Evolutionary conservation across 2,888 invertebrate species (phyloP).

Genomic region (Elysia crispata): DNA sequence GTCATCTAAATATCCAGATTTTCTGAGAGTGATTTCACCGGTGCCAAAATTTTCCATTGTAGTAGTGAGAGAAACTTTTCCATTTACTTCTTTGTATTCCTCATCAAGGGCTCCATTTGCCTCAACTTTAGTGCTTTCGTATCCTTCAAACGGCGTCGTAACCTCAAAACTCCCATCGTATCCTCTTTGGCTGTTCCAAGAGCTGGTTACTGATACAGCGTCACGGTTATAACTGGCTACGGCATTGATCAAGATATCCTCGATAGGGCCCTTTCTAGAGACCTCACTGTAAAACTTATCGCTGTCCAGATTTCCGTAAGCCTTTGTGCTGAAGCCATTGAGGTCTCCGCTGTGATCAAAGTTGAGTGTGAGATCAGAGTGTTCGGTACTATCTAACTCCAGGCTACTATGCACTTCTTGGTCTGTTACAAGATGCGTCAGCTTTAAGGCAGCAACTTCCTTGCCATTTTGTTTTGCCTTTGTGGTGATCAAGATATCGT

Average conservation of each 20-base stretch:
- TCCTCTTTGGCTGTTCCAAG: neutral
- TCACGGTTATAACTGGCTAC: neutral
- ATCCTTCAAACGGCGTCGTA: constrained; percentile 24
- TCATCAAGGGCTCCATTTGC: neutral
- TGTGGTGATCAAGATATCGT: constrained; percentile 6
- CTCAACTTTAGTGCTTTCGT: neutral
- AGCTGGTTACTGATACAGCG: constrained; percentile 3
- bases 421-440: neutral
- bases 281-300: constrained; percentile 22
- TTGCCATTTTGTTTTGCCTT: neutral
- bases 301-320: neutral
- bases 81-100: neutral
- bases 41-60: constrained; percentile 22
- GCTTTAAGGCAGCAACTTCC: neutral
- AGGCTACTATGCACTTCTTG: neutral
- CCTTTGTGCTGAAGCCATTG: constrained; percentile 36
- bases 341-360: constrained; percentile 30
- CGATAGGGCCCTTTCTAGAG: constrained; percentile 2
- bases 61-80: neutral
- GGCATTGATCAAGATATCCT: neutral
- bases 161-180: constrained; percentile 3
- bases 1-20: neutral
- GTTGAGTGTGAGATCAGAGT: neutral
- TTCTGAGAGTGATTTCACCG: constrained; percentile 11
- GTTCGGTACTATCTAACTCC: neutral